These are phyloP conservation scores for Euplagia quadripunctaria DNA, from an alignment of 2,888 invertebrate species.

Conservation along the genomic window DNA sequence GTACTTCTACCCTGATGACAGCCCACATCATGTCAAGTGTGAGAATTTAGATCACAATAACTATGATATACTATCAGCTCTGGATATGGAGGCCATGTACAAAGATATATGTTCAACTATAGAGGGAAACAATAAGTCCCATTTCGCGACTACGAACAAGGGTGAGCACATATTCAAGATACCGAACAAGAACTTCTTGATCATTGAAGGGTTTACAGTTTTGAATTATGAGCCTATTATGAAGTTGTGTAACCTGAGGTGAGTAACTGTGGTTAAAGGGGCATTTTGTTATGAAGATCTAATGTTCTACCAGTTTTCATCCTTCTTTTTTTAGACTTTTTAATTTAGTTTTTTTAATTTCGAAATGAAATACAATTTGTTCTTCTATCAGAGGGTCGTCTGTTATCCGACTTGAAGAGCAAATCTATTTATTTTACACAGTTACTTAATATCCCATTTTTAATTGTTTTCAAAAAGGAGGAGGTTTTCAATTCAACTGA, in stretches of 20 bases:
- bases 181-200: constrained; percentile 83
- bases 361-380: too few species aligned
- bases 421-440: too few species aligned
- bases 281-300: too few species aligned
- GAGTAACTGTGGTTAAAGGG: constrained; percentile 10
- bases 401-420: too few species aligned
- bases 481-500: too few species aligned
- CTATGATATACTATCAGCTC: constrained; percentile 90
- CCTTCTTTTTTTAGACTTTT: too few species aligned
- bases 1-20: constrained; percentile 90
- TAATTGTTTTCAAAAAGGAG: too few species aligned
- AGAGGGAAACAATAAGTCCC: constrained; percentile 50
- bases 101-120: constrained; percentile 85
- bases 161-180: constrained; percentile 38
- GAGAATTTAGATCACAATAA: constrained; percentile 91
- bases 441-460: too few species aligned
- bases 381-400: too few species aligned
- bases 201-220: constrained; percentile 93
- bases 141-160: constrained; percentile 25
- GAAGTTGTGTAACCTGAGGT: constrained; percentile 89
- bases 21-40: constrained; percentile 89
- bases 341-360: too few species aligned
- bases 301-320: too few species aligned
- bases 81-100: constrained; percentile 92
- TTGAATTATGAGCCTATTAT: constrained; percentile 90